Conservation (phyloP, 64 coral and sea anemone genomes). For the Stichodactyla helianthus region DNA sequence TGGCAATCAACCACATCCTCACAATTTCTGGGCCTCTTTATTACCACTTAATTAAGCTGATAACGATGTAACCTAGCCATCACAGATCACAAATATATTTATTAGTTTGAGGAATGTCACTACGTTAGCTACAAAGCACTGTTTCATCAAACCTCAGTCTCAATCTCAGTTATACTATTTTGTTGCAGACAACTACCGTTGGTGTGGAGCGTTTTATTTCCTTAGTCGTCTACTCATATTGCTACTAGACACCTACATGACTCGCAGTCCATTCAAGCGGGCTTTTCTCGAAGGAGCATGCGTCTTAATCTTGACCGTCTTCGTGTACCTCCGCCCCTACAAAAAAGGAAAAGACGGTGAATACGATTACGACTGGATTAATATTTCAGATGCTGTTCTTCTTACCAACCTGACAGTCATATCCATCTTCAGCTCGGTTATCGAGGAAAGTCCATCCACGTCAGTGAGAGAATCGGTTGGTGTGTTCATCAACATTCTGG, state of each 20-base stretch:
- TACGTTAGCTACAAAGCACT: not conserved
- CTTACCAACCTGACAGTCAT: slow-evolving; percentile 59
- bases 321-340: slow-evolving; percentile 62
- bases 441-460: not conserved
- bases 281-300: slow-evolving; percentile 40
- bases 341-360: slow-evolving; percentile 22
- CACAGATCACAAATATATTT: no score
- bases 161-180: no score
- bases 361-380: slow-evolving; percentile 58
- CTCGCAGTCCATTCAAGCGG: slow-evolving; percentile 1
- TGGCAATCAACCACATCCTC: no score
- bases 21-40: no score
- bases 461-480: not conserved
- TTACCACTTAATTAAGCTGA: no score
- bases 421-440: slow-evolving; percentile 40
- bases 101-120: no score
- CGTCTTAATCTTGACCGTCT: slow-evolving; percentile 32
- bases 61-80: no score
- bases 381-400: slow-evolving; percentile 54
- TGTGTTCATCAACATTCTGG: slow-evolving; percentile 19
- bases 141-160: not conserved
- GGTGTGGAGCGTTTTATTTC: slow-evolving; percentile 73
- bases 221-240: slow-evolving; percentile 42
- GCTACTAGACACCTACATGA: slow-evolving; percentile 19
- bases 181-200: slow-evolving; percentile 45